These are phyloP conservation scores for Thamnophis elegans DNA, from an alignment of 2,797 vertebrate species.

Conservation along the genomic window DNA sequence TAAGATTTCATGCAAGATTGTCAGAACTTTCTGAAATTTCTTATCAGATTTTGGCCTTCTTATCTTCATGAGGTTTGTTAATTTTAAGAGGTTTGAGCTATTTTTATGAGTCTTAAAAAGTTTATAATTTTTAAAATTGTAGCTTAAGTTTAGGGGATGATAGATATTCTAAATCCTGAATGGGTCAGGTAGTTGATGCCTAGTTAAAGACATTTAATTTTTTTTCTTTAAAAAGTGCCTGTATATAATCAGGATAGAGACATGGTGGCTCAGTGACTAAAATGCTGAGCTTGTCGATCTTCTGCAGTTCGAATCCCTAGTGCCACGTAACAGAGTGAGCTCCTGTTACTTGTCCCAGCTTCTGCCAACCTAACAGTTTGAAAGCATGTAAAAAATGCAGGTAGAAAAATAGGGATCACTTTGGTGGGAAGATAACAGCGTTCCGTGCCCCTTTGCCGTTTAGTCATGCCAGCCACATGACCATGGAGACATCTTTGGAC, in stretches of 20 bases:
- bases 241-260: background rate
- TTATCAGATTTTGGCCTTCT: background rate
- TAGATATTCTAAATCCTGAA: background rate
- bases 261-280: no score
- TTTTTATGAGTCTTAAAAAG: background rate
- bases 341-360: no score
- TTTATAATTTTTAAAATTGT: background rate
- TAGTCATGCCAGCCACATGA: no score
- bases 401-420: no score
- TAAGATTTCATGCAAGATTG: background rate
- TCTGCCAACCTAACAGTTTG: no score
- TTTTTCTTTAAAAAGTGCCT: background rate
- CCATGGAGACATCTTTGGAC: no score
- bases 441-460: no score
- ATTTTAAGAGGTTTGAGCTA: background rate
- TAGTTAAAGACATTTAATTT: background rate
- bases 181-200: background rate
- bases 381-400: no score
- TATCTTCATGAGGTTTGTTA: background rate
- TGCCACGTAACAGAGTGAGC: no score
- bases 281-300: no score
- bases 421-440: no score
- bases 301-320: no score
- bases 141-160: background rate
- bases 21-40: background rate